These are phyloP conservation scores for Epiblema foenella DNA, from an alignment of 2,888 invertebrate genomes.

Conservation along the genomic window DNA sequence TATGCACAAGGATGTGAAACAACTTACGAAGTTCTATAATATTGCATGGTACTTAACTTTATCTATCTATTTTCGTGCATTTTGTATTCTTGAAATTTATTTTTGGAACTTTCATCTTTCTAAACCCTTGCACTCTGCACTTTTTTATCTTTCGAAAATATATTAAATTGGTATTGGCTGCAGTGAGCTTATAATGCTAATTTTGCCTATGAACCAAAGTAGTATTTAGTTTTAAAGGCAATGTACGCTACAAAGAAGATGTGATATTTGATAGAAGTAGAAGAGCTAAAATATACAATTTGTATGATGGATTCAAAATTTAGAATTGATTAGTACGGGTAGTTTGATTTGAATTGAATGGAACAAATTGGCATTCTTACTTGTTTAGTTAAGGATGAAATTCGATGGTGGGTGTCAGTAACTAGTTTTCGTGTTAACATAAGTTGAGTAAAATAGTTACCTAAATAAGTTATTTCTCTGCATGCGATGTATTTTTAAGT, in stretches of 20 bases:
- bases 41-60: slow-evolving; percentile 28
- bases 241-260: slow-evolving; percentile 5
- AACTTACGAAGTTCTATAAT: neutral
- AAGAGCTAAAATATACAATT: neutral
- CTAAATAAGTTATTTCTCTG: neutral
- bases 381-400: slow-evolving; percentile 1
- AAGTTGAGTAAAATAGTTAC: neutral
- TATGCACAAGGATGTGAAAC: neutral
- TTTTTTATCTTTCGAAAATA: neutral
- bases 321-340: neutral
- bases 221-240: slow-evolving; percentile 13
- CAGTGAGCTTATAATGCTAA: slow-evolving; percentile 18
- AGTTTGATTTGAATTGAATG: neutral
- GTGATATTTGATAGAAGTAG: slow-evolving; percentile 11
- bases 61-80: slow-evolving; percentile 12
- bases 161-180: neutral
- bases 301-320: neutral
- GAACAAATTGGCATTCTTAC: slow-evolving; percentile 16
- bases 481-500: neutral
- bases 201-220: slow-evolving; percentile 18
- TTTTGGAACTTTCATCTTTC: slow-evolving; percentile 13
- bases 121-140: slow-evolving; percentile 6
- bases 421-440: neutral
- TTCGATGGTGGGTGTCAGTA: neutral
- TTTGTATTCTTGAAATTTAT: neutral